Evolutionary conservation across 2,888 invertebrate genomes (phyloP), one percentile per base, ranked within the genome.

Genomic region (Julus scanicus): DNA sequence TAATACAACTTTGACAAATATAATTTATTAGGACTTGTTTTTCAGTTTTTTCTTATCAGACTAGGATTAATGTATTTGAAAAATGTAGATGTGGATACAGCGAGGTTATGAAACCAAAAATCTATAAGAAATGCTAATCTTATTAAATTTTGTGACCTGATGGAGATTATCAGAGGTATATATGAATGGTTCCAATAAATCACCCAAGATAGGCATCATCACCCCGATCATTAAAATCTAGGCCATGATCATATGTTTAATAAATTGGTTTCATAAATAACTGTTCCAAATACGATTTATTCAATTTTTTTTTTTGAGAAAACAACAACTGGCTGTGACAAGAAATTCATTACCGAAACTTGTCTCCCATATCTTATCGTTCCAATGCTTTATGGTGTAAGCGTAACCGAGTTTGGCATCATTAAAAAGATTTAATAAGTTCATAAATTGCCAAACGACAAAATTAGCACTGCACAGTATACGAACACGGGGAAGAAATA

Each of bases 381-480:
- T 20, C 3, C 63, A 63, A 20, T 63, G 63, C 63, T 63, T 63
- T 17, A 4, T 5, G 63, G n/a, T 20, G 63, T 1, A 20, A n/a
- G 63, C 63, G 63, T 6, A 63, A 63, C 63, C 63, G 20, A 63
- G 63, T 63, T 63, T 63, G 2, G 63, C 20, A 17, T 63, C 63
- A 63, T 63, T 63, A 63, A 63, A 63, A 63, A 63, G 63, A 63
- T 63, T 63, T 63, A 63, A 63, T 63, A 63, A 63, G 63, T 63
- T 20, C 63, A 20, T 63, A 63, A 63, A 63, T 63, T 20, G 63
- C 17, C 63, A 8, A 63, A 20, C 63, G 63, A 63, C 63, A 63
- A 63, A 63, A 63, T 63, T 63, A 63, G 44, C 44, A 44, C 44
- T 44, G 44, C 44, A 44, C 44, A 44, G 63, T 20, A 63, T 57